Evolutionary conservation across 1,140 invertebrate species (phyloP).

Genomic region (Elymnias hypermnestra): DNA sequence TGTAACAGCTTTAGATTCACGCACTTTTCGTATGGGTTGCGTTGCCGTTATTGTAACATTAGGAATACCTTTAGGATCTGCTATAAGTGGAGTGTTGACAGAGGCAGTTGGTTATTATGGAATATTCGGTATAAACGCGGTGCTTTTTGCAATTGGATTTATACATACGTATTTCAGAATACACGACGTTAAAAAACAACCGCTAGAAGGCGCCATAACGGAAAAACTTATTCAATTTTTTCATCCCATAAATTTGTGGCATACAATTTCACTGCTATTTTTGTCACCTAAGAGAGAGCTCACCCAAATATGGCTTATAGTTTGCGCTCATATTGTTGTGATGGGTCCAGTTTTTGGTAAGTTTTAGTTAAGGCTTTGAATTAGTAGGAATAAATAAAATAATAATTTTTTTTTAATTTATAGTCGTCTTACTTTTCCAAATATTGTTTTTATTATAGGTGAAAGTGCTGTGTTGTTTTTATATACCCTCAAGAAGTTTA

Average conservation of each 20-base stretch:
- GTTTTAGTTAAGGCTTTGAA: not conserved
- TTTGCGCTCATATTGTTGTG: slow-evolving; percentile 66
- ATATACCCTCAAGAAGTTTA: slow-evolving; percentile 55
- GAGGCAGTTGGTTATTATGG: slow-evolving; percentile 67
- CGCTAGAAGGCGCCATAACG: slow-evolving; percentile 34
- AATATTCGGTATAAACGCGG: slow-evolving; percentile 52
- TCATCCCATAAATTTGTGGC: slow-evolving; percentile 61
- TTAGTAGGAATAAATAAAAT: not conserved
- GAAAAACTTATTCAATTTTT: slow-evolving; percentile 58
- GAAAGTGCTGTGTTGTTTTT: slow-evolving; percentile 51
- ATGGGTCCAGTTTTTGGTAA: slow-evolving; percentile 73
- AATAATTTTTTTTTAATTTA: not conserved
- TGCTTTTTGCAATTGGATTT: slow-evolving; percentile 51
- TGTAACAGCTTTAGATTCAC: slow-evolving; percentile 73
- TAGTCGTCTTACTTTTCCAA: too few relatives aligned
- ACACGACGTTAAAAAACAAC: slow-evolving; percentile 39
- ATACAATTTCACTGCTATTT: slow-evolving; percentile 67
- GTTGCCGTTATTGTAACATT: slow-evolving; percentile 75
- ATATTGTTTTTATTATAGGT: slow-evolving; percentile 36
- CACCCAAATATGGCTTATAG: slow-evolving; percentile 55
- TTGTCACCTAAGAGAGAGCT: slow-evolving; percentile 46
- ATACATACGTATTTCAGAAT: slow-evolving; percentile 52
- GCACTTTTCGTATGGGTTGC: slow-evolving; percentile 76
- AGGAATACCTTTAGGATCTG: slow-evolving; percentile 59
- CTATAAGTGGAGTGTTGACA: slow-evolving; percentile 64